Conservation (phyloP, 2,888 invertebrate species). For the Zele albiditarsus region DNA sequence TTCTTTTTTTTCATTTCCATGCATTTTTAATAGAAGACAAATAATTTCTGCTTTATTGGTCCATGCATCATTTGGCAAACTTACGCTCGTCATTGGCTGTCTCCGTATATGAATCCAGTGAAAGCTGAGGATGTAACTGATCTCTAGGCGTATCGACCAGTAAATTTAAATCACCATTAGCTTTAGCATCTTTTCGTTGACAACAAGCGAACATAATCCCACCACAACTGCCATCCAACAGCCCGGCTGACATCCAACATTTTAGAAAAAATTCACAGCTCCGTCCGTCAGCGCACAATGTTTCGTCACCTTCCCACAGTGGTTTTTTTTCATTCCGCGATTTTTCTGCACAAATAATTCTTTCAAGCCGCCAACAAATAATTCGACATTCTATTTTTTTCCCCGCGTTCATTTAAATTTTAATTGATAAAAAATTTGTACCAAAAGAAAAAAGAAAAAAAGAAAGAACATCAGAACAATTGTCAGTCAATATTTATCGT, state of each 20-base stretch:
- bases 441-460: too few species aligned
- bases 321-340: slow-evolving; percentile 70
- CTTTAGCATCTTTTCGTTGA: slow-evolving; percentile 76
- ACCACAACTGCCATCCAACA: slow-evolving; percentile 89
- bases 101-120: slow-evolving; percentile 75
- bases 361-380: slow-evolving; percentile 36
- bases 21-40: not conserved
- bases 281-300: slow-evolving; percentile 81
- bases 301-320: slow-evolving; percentile 73
- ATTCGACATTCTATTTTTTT: slow-evolving; percentile 38
- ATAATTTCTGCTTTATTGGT: not conserved
- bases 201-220: slow-evolving; percentile 91
- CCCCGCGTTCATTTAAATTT: slow-evolving; percentile 9
- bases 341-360: slow-evolving; percentile 65
- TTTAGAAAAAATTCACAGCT: slow-evolving; percentile 93
- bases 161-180: slow-evolving; percentile 64
- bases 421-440: not conserved
- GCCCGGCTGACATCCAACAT: slow-evolving; percentile 93
- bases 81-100: slow-evolving; percentile 77
- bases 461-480: not conserved
- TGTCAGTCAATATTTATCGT: not conserved
- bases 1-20: not conserved
- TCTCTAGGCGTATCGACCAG: slow-evolving; percentile 67
- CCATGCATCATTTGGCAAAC: slow-evolving; percentile 56
- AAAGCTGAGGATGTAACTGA: slow-evolving; percentile 66